Conservation (phyloP, 2,113 vertebrate species). For the Hippocampus zosterae region DNA sequence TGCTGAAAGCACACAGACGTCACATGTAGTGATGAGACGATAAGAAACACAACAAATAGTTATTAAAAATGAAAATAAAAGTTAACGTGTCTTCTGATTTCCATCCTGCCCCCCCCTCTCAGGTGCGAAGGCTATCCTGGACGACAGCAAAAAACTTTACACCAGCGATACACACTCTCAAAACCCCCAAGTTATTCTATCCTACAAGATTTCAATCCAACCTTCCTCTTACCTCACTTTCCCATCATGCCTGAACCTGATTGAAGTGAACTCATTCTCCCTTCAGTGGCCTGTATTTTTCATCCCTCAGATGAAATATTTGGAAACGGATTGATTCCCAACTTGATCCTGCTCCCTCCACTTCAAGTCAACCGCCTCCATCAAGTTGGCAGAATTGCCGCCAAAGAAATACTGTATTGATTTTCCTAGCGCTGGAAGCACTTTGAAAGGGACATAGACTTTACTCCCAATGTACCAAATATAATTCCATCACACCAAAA, state of each 20-base stretch:
- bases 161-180: not conserved
- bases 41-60: conserved; percentile 1
- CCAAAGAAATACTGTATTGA: conserved; percentile 60
- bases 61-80: too few relatives aligned
- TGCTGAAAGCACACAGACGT: conserved; percentile 46
- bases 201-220: conserved; percentile 4
- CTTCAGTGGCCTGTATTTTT: conserved; percentile 56
- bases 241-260: conserved; percentile 35
- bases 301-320: conserved; percentile 58
- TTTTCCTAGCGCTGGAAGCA: conserved; percentile 64
- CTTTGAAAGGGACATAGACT: conserved; percentile 60
- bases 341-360: conserved; percentile 61
- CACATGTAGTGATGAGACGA: conserved; percentile 33
- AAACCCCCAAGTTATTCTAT: not conserved
- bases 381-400: conserved; percentile 65
- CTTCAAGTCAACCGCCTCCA: conserved; percentile 56
- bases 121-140: too few relatives aligned
- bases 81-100: too few relatives aligned
- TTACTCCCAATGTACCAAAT: conserved; percentile 58
- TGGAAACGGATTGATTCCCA: conserved; percentile 68
- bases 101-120: too few relatives aligned
- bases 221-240: conserved; percentile 11
- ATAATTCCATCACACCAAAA: conserved; percentile 62
- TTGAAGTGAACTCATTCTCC: conserved; percentile 53
- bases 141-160: too few relatives aligned